These are phyloP conservation scores for Amphiprion clarkii DNA, from an alignment of 2,797 vertebrate species.

Conservation along the genomic window DNA sequence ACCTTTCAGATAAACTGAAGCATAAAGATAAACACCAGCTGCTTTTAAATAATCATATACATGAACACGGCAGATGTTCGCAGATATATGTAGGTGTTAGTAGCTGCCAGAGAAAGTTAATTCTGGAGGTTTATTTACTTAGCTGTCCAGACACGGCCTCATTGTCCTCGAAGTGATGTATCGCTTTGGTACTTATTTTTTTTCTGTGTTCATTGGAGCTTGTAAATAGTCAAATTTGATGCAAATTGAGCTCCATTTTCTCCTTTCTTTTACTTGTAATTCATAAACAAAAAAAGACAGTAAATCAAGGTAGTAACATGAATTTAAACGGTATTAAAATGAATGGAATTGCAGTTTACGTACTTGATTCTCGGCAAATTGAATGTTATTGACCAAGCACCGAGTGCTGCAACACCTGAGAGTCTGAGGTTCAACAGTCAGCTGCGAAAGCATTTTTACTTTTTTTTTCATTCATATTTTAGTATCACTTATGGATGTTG, in stretches of 20 bases:
- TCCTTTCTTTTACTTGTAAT: background rate
- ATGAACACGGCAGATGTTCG: slow-evolving; percentile 38
- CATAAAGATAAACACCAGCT: slow-evolving; percentile 41
- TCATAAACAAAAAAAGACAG: background rate
- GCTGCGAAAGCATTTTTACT: background rate
- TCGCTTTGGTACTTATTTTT: slow-evolving; percentile 31
- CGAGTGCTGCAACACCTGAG: slow-evolving; percentile 3
- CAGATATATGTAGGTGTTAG: slow-evolving; percentile 10
- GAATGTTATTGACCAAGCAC: background rate
- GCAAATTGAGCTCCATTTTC: background rate
- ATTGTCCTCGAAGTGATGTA: slow-evolving; percentile 43
- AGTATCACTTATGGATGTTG: slow-evolving; percentile 48
- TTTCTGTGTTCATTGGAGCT: slow-evolving; percentile 8
- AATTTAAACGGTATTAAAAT: slow-evolving; percentile 11
- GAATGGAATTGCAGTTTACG: background rate
- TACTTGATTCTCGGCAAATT: slow-evolving; percentile 11
- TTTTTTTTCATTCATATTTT: slow-evolving; percentile 40
- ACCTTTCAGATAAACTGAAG: slow-evolving; percentile 44
- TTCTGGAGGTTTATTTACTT: slow-evolving; percentile 50
- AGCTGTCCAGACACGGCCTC: slow-evolving; percentile 41
- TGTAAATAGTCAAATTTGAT: slow-evolving; percentile 18
- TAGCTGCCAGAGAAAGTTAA: slow-evolving; percentile 31
- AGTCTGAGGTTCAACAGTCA: slow-evolving; percentile 26
- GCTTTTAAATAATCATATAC: slow-evolving; percentile 40
- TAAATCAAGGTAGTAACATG: background rate